These are phyloP conservation scores for Pyxicephalus adspersus DNA, from an alignment of 2,113 vertebrate species.

Conservation along the genomic window DNA sequence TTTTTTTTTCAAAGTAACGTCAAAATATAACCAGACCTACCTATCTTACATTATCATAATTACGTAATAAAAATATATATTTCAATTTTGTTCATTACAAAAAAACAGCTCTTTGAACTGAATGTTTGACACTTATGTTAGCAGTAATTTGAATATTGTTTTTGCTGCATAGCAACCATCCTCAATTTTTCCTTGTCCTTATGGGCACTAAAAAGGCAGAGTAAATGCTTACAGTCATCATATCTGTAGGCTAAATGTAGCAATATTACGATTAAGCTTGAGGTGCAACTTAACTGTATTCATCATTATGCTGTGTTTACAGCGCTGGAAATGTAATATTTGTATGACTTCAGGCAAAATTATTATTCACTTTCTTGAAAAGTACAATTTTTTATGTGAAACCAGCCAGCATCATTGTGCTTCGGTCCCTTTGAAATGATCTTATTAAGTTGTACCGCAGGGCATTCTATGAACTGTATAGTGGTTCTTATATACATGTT, in stretches of 20 bases:
- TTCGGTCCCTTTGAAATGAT: slow-evolving; percentile 30
- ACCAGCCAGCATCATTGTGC: slow-evolving; percentile 19
- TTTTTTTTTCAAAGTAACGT: too few species aligned
- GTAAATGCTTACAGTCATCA: slow-evolving; percentile 28
- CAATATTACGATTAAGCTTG: slow-evolving; percentile 25
- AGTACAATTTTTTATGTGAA: slow-evolving; percentile 27
- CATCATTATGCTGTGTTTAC: slow-evolving; percentile 35
- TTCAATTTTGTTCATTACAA: too few species aligned
- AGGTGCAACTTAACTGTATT: slow-evolving; percentile 28
- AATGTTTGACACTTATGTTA: too few species aligned
- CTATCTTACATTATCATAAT: too few species aligned
- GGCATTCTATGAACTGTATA: slow-evolving; percentile 13
- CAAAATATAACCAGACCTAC: too few species aligned
- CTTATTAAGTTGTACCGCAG: slow-evolving; percentile 17
- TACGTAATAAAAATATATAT: too few species aligned
- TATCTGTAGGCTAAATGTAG: slow-evolving; percentile 31
- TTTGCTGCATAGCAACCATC: not conserved
- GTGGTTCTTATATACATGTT: not conserved
- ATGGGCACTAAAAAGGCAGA: slow-evolving; percentile 5
- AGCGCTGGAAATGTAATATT: slow-evolving; percentile 35
- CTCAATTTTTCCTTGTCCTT: not conserved
- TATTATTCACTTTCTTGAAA: slow-evolving; percentile 35
- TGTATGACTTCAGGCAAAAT: slow-evolving; percentile 32
- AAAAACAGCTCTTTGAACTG: too few species aligned
- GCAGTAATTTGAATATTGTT: too few species aligned